A percentile compares a stretch with the other conserved stretches of the same genome.
These are phyloP conservation scores for Thunnus maccoyii DNA, from an alignment of 2,113 vertebrate species.

Conservation along the genomic window DNA sequence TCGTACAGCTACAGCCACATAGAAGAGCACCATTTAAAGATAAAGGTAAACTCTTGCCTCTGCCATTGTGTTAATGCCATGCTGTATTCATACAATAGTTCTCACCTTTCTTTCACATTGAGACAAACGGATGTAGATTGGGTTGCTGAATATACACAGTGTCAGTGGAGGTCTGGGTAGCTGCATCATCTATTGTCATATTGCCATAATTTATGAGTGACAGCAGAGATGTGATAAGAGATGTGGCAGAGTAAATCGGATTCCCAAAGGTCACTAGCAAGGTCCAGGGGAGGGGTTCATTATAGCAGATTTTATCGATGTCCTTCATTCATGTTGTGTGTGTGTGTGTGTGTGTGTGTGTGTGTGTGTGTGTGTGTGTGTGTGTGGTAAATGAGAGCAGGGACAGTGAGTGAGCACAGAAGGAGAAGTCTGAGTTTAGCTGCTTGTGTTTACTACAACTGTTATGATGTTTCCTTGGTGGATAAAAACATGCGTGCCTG, in stretches of 20 bases:
- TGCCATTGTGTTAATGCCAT: neutral
- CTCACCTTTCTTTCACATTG: slow-evolving; percentile 3
- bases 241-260: slow-evolving; percentile 70
- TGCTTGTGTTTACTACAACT: slow-evolving; percentile 56
- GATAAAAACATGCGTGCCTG: slow-evolving; percentile 41
- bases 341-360: slow-evolving; percentile 26
- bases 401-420: slow-evolving; percentile 12
- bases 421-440: slow-evolving; percentile 10
- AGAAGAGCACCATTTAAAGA: neutral
- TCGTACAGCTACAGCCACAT: neutral
- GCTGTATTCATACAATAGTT: neutral
- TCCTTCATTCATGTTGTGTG: slow-evolving; percentile 65
- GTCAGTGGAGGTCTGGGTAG: slow-evolving; percentile 32
- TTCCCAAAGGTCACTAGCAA: slow-evolving; percentile 75
- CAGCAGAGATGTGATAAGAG: slow-evolving; percentile 73
- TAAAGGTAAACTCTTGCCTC: neutral
- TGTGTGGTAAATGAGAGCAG: slow-evolving; percentile 12
- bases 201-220: slow-evolving; percentile 70
- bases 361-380: slow-evolving; percentile 19
- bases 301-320: slow-evolving; percentile 74
- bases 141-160: slow-evolving; percentile 22
- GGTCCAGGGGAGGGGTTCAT: slow-evolving; percentile 74
- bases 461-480: slow-evolving; percentile 53
- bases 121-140: slow-evolving; percentile 11
- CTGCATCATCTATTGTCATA: slow-evolving; percentile 60